Evolutionary conservation across 53 echinoderm and acorn worm genomes (phyloP).

Genomic region (Stichopus horrens): DNA sequence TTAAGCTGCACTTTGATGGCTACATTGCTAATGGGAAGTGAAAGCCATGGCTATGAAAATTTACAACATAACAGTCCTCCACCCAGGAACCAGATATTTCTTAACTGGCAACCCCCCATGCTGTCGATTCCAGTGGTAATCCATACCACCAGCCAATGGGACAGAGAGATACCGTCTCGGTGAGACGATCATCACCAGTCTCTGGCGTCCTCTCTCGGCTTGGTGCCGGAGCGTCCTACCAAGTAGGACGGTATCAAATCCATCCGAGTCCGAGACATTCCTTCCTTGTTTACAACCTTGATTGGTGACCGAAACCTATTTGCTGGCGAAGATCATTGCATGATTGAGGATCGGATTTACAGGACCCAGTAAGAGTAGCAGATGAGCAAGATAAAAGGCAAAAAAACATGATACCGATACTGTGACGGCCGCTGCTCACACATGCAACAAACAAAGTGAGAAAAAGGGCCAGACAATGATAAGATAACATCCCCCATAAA

Average conservation of each 20-base stretch:
- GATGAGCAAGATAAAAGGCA: slow-evolving; percentile 35
- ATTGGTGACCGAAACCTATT: slow-evolving; percentile 44
- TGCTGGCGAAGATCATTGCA: background rate
- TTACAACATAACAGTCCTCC: slow-evolving; percentile 33
- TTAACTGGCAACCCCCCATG: slow-evolving; percentile 30
- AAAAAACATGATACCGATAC: slow-evolving; percentile 33
- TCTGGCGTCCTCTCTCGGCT: slow-evolving; percentile 39
- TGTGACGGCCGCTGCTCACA: slow-evolving; percentile 1
- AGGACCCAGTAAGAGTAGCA: slow-evolving; percentile 25
- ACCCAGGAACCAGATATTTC: slow-evolving; percentile 39
- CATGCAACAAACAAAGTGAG: slow-evolving; percentile 14
- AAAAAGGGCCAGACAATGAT: background rate
- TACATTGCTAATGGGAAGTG: slow-evolving; percentile 11
- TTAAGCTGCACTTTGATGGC: background rate
- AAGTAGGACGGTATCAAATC: slow-evolving; percentile 35
- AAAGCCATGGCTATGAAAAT: slow-evolving; percentile 39
- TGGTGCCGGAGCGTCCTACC: slow-evolving; percentile 30
- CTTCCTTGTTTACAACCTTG: slow-evolving; percentile 42
- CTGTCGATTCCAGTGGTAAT: slow-evolving; percentile 25
- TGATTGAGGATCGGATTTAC: slow-evolving; percentile 18
- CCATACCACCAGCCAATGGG: slow-evolving; percentile 40
- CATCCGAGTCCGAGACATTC: slow-evolving; percentile 1
- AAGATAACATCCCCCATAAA: background rate
- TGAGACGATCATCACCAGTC: slow-evolving; percentile 15
- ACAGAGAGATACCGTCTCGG: slow-evolving; percentile 6